Conservation (phyloP, 2,797 vertebrate genomes). For the Sitta carolinensis region DNA sequence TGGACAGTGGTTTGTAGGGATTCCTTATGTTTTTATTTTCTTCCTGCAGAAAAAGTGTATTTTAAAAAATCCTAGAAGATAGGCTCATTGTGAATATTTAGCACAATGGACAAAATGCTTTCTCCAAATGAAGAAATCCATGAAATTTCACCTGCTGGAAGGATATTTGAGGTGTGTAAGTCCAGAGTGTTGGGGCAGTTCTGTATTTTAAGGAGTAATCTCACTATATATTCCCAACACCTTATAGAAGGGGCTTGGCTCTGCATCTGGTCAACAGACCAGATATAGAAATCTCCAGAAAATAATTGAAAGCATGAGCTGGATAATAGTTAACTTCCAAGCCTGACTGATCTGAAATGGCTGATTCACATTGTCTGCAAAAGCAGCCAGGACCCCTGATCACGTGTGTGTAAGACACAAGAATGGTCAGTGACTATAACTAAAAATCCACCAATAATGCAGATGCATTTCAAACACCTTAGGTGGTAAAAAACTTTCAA, state of each 20-base stretch:
- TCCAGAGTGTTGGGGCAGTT: neutral
- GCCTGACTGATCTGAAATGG: neutral
- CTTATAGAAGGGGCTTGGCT: neutral
- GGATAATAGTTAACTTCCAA: neutral
- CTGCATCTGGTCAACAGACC: neutral
- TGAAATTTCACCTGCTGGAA: neutral
- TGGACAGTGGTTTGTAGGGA: neutral
- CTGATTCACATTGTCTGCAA: neutral
- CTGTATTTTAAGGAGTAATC: neutral
- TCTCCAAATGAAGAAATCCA: neutral
- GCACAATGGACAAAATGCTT: neutral
- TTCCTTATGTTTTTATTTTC: neutral
- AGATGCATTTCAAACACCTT: neutral
- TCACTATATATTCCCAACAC: neutral
- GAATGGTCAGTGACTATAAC: neutral
- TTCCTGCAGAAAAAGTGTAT: neutral
- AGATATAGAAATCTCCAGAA: neutral
- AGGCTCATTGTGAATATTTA: neutral
- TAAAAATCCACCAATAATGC: neutral
- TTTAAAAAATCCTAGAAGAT: neutral
- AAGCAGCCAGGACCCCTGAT: neutral
- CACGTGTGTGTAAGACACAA: accelerated
- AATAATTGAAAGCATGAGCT: neutral
- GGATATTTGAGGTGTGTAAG: neutral
- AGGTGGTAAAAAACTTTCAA: neutral